Conservation (phyloP, 2,888 invertebrate species). For the Balanococcus diminutus region DNA sequence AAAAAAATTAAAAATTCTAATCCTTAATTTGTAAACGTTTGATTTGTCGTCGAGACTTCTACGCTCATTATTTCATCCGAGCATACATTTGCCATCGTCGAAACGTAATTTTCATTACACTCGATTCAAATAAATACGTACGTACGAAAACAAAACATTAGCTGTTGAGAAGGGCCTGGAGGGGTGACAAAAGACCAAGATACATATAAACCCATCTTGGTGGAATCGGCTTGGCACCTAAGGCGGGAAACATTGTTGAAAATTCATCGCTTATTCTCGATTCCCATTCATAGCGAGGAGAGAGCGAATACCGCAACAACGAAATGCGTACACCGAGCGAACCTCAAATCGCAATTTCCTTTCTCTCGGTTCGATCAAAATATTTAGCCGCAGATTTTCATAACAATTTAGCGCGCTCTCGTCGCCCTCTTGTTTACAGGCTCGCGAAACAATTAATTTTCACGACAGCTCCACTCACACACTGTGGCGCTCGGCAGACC, state of each 20-base stretch:
- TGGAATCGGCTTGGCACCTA: neutral
- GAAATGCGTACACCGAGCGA: neutral
- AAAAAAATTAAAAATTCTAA: too few species aligned
- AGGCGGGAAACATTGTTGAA: neutral
- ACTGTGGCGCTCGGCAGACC: neutral
- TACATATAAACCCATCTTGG: too few species aligned
- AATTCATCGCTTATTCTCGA: neutral
- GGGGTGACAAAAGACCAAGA: too few species aligned
- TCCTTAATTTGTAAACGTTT: too few species aligned
- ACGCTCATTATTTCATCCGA: too few species aligned
- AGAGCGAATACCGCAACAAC: neutral
- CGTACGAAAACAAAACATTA: too few species aligned
- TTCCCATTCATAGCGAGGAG: neutral
- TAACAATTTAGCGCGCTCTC: neutral
- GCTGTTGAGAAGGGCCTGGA: too few species aligned
- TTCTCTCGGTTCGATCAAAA: conserved; percentile 3
- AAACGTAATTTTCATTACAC: too few species aligned
- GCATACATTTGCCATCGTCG: too few species aligned
- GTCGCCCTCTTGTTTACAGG: neutral
- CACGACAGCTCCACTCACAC: neutral
- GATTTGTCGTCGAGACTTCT: too few species aligned
- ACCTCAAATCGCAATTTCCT: conserved; percentile 24
- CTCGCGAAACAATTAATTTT: neutral
- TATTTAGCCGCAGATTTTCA: conserved; percentile 19
- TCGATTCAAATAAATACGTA: too few species aligned